These are phyloP conservation scores for Tipula vernalis DNA, from an alignment of 2,888 invertebrate species.

Conservation along the genomic window DNA sequence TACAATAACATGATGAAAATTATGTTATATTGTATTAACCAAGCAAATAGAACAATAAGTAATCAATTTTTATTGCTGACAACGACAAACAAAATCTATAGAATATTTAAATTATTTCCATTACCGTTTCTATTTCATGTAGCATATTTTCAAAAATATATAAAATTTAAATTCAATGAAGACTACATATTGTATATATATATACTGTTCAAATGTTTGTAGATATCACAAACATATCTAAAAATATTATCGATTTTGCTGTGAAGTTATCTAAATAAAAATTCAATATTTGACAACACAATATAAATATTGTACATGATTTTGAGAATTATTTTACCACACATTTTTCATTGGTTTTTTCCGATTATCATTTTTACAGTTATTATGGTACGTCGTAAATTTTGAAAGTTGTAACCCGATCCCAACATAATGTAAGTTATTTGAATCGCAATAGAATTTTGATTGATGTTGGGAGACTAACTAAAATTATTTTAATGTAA, in stretches of 20 bases:
- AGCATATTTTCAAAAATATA: not conserved
- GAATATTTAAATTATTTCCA: not conserved
- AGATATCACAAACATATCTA: not conserved
- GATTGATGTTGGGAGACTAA: too few relatives aligned
- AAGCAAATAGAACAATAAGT: not conserved
- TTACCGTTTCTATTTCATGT: not conserved
- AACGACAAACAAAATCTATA: not conserved
- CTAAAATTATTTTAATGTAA: too few relatives aligned
- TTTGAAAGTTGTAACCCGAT: not conserved
- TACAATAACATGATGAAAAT: not conserved
- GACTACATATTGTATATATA: not conserved
- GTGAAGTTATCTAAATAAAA: not conserved
- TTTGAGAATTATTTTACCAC: not conserved
- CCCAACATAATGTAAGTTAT: too few relatives aligned
- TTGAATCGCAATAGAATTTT: too few relatives aligned
- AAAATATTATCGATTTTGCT: not conserved
- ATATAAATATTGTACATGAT: not conserved
- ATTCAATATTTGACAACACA: not conserved
- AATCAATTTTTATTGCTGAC: not conserved
- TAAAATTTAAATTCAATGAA: not conserved
- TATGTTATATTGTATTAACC: not conserved
- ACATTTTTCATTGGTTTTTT: not conserved
- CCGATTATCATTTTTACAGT: not conserved
- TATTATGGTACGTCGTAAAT: not conserved
- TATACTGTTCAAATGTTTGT: not conserved